phyloP scores from a whole-genome alignment of 2,113 vertebrate species.

The Megaptera novaeangliae region DNA sequence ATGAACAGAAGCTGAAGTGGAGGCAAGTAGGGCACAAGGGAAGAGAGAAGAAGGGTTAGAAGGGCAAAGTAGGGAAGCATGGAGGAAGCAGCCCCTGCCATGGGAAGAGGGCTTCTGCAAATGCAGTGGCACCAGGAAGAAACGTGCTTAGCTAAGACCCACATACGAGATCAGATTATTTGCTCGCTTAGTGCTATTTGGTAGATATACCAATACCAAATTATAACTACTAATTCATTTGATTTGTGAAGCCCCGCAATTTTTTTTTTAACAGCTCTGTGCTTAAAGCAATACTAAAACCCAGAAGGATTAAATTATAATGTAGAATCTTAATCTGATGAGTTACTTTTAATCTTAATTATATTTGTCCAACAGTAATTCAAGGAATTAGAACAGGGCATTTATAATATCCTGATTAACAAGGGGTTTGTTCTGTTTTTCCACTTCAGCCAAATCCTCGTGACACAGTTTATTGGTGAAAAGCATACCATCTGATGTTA shows the following conservation, averaged over 20 bases:
- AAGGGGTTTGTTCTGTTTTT: neutral
- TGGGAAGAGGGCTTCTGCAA: neutral
- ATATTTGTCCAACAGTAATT: conserved; percentile 54
- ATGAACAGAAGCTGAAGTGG: neutral
- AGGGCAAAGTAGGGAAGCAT: neutral
- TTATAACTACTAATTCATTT: neutral
- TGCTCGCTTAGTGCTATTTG: neutral
- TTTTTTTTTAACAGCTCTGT: conserved; percentile 15
- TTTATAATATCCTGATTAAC: conserved; percentile 10
- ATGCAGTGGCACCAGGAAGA: neutral
- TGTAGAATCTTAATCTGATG: conserved; percentile 40
- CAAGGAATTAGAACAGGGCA: conserved; percentile 35
- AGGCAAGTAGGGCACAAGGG: neutral
- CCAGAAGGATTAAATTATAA: conserved; percentile 48
- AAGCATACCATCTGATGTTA: neutral
- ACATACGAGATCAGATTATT: neutral
- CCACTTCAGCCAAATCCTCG: neutral
- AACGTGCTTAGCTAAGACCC: neutral
- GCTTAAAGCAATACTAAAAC: neutral
- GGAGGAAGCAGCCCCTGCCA: neutral
- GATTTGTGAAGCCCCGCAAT: neutral
- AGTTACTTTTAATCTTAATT: conserved; percentile 50
- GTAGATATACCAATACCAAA: neutral
- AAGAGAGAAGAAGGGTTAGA: neutral
- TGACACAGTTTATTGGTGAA: neutral